Evolutionary conservation across 2,113 vertebrate genomes (phyloP).

Genomic region (Scytalopus superciliaris): DNA sequence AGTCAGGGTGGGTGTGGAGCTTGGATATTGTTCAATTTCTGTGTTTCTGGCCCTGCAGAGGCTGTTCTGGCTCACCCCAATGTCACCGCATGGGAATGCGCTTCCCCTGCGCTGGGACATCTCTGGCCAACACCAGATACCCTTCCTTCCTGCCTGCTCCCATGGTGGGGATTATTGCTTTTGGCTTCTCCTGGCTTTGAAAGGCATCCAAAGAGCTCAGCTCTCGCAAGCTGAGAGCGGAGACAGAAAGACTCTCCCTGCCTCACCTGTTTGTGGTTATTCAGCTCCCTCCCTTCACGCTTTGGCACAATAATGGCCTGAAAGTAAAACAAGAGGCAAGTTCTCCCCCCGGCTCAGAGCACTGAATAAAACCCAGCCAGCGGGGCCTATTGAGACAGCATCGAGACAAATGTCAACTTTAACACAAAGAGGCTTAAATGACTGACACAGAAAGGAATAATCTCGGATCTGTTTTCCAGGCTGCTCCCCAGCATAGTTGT

Average conservation of each 20-base stretch:
- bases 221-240: conserved; percentile 61
- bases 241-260: conserved; percentile 62
- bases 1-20: conserved; percentile 5
- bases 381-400: conserved; percentile 50
- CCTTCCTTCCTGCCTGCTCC: conserved; percentile 64
- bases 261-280: conserved; percentile 79
- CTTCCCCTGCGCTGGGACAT: conserved; percentile 22
- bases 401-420: conserved; percentile 71
- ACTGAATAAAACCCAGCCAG: conserved; percentile 53
- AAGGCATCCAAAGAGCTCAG: conserved; percentile 68
- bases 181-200: conserved; percentile 62
- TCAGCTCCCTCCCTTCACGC: conserved; percentile 60
- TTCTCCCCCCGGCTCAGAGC: conserved; percentile 36
- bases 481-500: conserved; percentile 61
- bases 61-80: neutral
- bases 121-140: conserved; percentile 45
- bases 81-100: conserved; percentile 33
- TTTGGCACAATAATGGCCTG: conserved; percentile 53
- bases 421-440: conserved; percentile 69
- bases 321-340: conserved; percentile 46
- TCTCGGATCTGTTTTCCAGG: conserved; percentile 65
- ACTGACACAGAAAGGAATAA: conserved; percentile 67
- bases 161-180: conserved; percentile 56
- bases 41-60: neutral
- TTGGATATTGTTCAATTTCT: neutral